phyloP scores from a whole-genome alignment of 2,888 invertebrate genomes.

The Eueremaeus valkanovi region DNA sequence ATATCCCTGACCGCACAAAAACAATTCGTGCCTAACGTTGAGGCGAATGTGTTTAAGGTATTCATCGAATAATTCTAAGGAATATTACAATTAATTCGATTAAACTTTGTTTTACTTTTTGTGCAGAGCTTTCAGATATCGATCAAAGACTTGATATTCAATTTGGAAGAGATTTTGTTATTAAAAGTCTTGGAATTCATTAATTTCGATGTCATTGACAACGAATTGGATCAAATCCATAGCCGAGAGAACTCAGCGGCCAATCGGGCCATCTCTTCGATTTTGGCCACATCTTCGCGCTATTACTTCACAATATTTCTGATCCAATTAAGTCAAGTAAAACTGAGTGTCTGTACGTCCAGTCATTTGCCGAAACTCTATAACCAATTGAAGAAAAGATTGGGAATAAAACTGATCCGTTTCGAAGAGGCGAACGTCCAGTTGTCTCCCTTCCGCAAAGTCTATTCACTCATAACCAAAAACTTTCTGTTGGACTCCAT shows the following conservation, averaged over 20 bases:
- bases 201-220: constrained; percentile 49
- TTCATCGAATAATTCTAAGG: neutral
- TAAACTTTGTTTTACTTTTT: constrained; percentile 32
- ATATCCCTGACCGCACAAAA: constrained; percentile 74
- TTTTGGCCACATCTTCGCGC: constrained; percentile 59
- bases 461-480: constrained; percentile 86
- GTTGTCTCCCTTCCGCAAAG: constrained; percentile 72
- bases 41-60: constrained; percentile 81
- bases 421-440: constrained; percentile 96
- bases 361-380: constrained; percentile 73
- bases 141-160: constrained; percentile 41
- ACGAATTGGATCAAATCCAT: constrained; percentile 38
- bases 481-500: constrained; percentile 75
- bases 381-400: constrained; percentile 71
- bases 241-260: constrained; percentile 13
- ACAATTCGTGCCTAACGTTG: constrained; percentile 64
- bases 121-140: constrained; percentile 39
- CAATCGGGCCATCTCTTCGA: constrained; percentile 66
- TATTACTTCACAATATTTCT: constrained; percentile 81
- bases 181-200: constrained; percentile 62
- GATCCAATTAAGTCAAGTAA: constrained; percentile 73
- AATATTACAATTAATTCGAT: no score
- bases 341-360: constrained; percentile 82
- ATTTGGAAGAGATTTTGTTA: constrained; percentile 79
- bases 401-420: constrained; percentile 82